Conservation (phyloP, 2,888 invertebrate genomes). For the Pteria penguin region DNA sequence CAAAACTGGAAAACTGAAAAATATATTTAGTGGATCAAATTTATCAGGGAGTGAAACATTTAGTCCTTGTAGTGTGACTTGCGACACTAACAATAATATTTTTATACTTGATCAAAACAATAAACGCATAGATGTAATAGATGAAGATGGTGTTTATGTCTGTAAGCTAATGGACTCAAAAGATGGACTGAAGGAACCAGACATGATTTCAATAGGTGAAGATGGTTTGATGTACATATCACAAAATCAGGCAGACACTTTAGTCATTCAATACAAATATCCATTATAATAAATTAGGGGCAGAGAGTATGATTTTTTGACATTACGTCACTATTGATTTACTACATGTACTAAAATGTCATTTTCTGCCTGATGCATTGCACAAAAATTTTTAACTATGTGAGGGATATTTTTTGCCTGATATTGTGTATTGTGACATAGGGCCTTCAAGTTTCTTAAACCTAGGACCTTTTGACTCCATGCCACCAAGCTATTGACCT, state of each 20-base stretch:
- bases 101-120: background rate
- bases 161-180: background rate
- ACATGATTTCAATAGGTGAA: background rate
- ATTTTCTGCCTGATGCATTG: too few relatives aligned
- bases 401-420: too few relatives aligned
- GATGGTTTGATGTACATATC: background rate
- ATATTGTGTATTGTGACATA: too few relatives aligned
- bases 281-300: too few relatives aligned
- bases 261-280: background rate
- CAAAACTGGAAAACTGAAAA: background rate
- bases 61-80: background rate
- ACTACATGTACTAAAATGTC: too few relatives aligned
- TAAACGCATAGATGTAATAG: background rate
- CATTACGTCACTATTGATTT: too few relatives aligned
- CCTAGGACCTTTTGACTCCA: too few relatives aligned
- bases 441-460: too few relatives aligned
- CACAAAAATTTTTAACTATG: too few relatives aligned
- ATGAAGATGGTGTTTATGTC: background rate
- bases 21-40: background rate
- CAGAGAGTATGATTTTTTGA: too few relatives aligned
- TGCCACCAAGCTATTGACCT: too few relatives aligned
- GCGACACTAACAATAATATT: background rate
- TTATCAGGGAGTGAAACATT: background rate
- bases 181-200: background rate
- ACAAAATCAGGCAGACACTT: background rate